Evolutionary conservation across 2,888 invertebrate species (phyloP), one percentile per base, ranked within the genome.

Genomic region (Cephus spinipes): DNA sequence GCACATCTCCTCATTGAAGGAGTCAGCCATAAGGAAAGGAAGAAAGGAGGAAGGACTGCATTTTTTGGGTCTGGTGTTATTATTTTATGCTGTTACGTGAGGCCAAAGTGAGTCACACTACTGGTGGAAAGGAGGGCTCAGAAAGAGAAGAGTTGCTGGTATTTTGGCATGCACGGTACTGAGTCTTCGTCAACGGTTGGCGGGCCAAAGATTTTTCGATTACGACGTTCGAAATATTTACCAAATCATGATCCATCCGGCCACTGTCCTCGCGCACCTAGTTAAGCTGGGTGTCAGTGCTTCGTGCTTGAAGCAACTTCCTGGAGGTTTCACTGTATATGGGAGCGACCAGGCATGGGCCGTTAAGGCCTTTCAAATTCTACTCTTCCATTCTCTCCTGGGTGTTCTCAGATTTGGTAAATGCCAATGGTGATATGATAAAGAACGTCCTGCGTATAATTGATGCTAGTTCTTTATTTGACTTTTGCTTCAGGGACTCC

Each of bases 331-430:
- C 76, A 85, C 86, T 75, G 81, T 87, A 71, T 78, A 84, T 78
- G 81, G 81, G 31, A 86, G 80, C 76, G 81, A 87, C 31, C 83
- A 84, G 75, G 81, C 81, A 75, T 90, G 90, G 90, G 87, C 89
- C 71, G 82, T 87, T 68, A 83, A 90, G 81, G 90, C 90, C 76
- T 88, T 88, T 80, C 89, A 90, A 84, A 88, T 91, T 77, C 83
- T 90, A 73, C 83, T 91, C 73, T 80, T 87, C 12, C 91, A 91
- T 80, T 90, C 91, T 30, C 77, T 90, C 79, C 77, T 91, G 30
- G 91, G 91, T 68, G 85, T 90, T 40, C 79, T 91, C 77, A 87
- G 90, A 85, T 91, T 87, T 79, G 90, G 91, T 91, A 86, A 88
- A 85, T 75, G 55, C 30, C 55, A 55, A 23, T 23, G 23, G 23